These are phyloP conservation scores for Dryobotodes eremita DNA, from an alignment of 2,888 invertebrate species.

Conservation along the genomic window DNA sequence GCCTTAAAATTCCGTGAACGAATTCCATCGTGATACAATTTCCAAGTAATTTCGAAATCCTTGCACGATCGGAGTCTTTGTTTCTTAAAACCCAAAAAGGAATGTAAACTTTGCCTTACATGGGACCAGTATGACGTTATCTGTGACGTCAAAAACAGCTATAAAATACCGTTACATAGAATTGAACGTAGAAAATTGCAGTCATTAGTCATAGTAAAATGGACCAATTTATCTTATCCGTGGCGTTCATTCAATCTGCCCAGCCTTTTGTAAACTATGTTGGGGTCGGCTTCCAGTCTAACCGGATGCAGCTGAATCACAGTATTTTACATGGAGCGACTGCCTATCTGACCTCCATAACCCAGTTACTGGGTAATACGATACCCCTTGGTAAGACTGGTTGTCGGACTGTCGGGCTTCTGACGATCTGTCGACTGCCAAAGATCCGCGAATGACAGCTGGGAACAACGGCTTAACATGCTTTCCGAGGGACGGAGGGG, in stretches of 20 bases:
- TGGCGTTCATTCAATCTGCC: not conserved
- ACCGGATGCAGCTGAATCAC: not conserved
- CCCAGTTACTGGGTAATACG: not conserved
- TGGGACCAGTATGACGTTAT: conserved; percentile 28
- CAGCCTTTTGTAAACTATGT: not conserved
- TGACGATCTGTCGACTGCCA: not conserved
- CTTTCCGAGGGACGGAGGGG: not conserved
- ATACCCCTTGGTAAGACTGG: not conserved
- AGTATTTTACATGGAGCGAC: not conserved
- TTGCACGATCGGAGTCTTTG: conserved; percentile 29
- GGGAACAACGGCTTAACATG: not conserved
- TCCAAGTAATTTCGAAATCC: conserved; percentile 18
- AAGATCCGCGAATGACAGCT: not conserved
- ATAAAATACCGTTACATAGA: conserved; percentile 28
- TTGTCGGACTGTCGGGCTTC: not conserved
- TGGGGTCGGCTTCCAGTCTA: not conserved
- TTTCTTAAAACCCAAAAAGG: conserved; percentile 2
- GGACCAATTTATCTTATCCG: not conserved
- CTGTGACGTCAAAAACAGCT: conserved; percentile 35
- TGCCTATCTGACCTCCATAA: not conserved
- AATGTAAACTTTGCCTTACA: conserved; percentile 17
- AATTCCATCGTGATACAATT: conserved; percentile 7
- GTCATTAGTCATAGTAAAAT: not conserved
- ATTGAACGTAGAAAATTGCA: conserved; percentile 1
- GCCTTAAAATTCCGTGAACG: conserved; percentile 23